Evolutionary conservation across 2,113 vertebrate genomes (phyloP), one percentile per base, ranked within the genome.

Genomic region (Rhombomys opimus): DNA sequence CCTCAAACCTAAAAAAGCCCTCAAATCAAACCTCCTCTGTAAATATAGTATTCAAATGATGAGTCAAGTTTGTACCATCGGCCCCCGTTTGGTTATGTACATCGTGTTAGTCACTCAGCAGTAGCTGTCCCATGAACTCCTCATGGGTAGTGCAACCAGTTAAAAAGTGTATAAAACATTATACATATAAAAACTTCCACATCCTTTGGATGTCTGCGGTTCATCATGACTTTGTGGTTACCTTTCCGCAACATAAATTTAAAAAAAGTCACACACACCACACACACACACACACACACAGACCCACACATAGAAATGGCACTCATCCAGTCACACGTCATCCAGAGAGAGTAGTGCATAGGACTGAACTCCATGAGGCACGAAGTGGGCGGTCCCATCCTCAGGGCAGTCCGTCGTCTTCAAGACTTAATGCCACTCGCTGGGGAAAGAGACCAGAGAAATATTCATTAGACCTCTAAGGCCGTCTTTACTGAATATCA

Each of bases 331-430:
- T 92, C 95, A 96, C 72, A 95, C 96, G 93, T 84, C 91, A 90
- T 97, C 96, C 96, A 95, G 91, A 95, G 89, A 87, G 97, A 98
- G 97, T 95, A 91, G 86, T 98, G 98, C 94, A 89, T 41, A 95
- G 95, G 84, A 97, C 92, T 0, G 78, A 93, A 67, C 89, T 93
- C 96, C 94, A 15, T 72, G 93, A 97, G 94, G 94, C 92, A 88
- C 46, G 78, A 96, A 96, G 98, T 92, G 87, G 95, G 96, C 86
- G 92, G 20, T 97, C 97, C 96, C 96, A 61, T 98, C 99, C 98
- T 99, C 99, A 99, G 89, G 99, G 99, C 97, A 99, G 99, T 97
- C 99, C 99, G 23, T 99, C 99, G 65, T 99, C 99, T 98, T 99
- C 99, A 98, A 99, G 98, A 99, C 99, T 99, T 96, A 99, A 98